These are phyloP conservation scores for Hapalemur alaotrensis DNA, from an alignment of 2,797 vertebrate genomes.

Conservation along the genomic window DNA sequence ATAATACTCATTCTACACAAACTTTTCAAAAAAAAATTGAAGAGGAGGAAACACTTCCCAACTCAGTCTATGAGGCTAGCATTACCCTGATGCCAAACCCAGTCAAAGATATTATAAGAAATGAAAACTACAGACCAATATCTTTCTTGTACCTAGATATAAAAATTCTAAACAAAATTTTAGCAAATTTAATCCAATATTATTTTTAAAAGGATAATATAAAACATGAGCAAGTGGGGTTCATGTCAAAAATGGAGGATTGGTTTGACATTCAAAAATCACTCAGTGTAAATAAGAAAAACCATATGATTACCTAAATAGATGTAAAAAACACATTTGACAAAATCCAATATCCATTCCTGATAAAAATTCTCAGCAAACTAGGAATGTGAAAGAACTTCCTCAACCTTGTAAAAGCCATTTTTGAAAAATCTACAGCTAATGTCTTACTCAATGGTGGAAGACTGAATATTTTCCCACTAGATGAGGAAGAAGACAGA, in stretches of 20 bases:
- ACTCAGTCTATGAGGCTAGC: not conserved
- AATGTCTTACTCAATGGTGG: not conserved
- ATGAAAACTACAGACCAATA: not conserved
- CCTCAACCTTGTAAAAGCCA: not conserved
- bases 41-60: not conserved
- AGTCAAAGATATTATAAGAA: not conserved
- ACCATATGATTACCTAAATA: not conserved
- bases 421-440: not conserved
- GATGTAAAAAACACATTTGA: not conserved
- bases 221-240: not conserved
- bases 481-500: not conserved
- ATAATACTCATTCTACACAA: not conserved
- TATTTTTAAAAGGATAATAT: not conserved
- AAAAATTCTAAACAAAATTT: not conserved
- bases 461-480: not conserved
- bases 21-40: not conserved
- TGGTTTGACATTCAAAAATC: not conserved
- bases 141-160: not conserved
- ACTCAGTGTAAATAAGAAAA: not conserved
- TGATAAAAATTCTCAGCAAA: not conserved
- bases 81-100: not conserved
- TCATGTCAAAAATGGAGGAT: not conserved
- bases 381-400: not conserved
- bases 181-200: not conserved
- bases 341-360: not conserved